Evolutionary conservation across 2,888 invertebrate genomes (phyloP).

Genomic region (Drosophila flavopinicola): DNA sequence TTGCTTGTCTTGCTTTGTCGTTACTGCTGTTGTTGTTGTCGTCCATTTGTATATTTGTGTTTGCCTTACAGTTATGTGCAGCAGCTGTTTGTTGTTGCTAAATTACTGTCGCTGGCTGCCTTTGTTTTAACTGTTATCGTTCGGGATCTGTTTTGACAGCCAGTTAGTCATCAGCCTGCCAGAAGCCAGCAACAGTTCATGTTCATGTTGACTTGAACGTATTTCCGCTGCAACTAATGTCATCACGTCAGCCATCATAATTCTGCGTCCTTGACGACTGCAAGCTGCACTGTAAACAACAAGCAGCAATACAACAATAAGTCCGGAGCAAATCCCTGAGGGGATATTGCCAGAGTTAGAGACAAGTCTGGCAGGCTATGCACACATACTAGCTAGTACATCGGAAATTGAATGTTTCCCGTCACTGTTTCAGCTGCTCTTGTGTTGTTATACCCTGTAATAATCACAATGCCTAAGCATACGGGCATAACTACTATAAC

Average conservation of each 20-base stretch:
- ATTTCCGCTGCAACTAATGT: slow-evolving; percentile 72
- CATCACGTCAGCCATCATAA: slow-evolving; percentile 22
- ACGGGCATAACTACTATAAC: too few species aligned
- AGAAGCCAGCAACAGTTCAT: slow-evolving; percentile 29
- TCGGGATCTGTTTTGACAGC: slow-evolving; percentile 69
- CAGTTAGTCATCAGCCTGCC: slow-evolving; percentile 64
- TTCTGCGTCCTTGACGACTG: slow-evolving; percentile 28
- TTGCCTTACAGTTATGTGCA: slow-evolving; percentile 69
- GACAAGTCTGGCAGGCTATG: slow-evolving; percentile 18
- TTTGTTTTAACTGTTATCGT: slow-evolving; percentile 46
- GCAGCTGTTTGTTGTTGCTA: slow-evolving; percentile 67
- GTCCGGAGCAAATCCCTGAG: slow-evolving; percentile 15
- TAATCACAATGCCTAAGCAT: too few species aligned
- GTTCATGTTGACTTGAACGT: slow-evolving; percentile 53
- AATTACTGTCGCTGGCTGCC: slow-evolving; percentile 66
- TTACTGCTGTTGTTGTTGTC: slow-evolving; percentile 7
- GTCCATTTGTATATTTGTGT: slow-evolving; percentile 41
- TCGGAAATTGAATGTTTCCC: neutral
- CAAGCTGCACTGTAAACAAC: slow-evolving; percentile 30
- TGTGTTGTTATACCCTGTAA: slow-evolving; percentile 1
- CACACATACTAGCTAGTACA: neutral
- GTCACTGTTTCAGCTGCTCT: neutral
- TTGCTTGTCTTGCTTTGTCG: too few species aligned
- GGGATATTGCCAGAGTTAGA: slow-evolving; percentile 14
- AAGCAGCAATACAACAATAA: slow-evolving; percentile 6